phyloP scores from a whole-genome alignment of 2,797 vertebrate genomes.

The Oryzias dopingdopingensis region DNA sequence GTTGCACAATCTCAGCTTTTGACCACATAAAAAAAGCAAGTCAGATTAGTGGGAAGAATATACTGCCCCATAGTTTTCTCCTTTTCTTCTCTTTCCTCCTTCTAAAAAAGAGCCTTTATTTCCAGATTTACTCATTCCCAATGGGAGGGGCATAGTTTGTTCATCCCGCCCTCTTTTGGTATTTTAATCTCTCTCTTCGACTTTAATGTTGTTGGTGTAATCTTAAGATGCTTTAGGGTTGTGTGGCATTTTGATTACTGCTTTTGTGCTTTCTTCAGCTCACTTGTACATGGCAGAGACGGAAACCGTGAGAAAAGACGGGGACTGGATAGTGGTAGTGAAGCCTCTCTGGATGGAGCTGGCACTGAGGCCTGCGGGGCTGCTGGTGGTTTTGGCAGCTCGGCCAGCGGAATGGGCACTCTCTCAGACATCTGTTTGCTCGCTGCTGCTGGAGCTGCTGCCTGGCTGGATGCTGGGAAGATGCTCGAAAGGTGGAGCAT shows the following conservation, averaged over 20 bases:
- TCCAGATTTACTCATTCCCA: constrained; percentile 66
- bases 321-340: constrained; percentile 38
- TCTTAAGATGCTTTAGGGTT: constrained; percentile 55
- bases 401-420: constrained; percentile 74
- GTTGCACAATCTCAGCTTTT: constrained; percentile 57
- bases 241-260: constrained; percentile 36
- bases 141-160: constrained; percentile 68
- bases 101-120: constrained; percentile 58
- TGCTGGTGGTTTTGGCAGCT: constrained; percentile 78
- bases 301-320: constrained; percentile 15
- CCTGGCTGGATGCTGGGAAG: constrained; percentile 41
- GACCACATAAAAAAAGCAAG: constrained; percentile 64
- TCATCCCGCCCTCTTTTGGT: constrained; percentile 58
- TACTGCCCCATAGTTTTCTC: constrained; percentile 51
- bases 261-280: constrained; percentile 31
- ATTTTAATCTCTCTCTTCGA: constrained; percentile 48
- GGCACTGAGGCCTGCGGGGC: constrained; percentile 73
- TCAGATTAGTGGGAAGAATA: constrained; percentile 64
- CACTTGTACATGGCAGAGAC: constrained; percentile 34
- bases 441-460: constrained; percentile 76
- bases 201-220: constrained; percentile 44
- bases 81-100: constrained; percentile 42
- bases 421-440: constrained; percentile 86
- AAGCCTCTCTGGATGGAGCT: constrained; percentile 73
- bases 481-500: constrained; percentile 44